These are phyloP conservation scores for Sporophila hypoxantha DNA, from an alignment of 2,113 vertebrate genomes.

Conservation along the genomic window DNA sequence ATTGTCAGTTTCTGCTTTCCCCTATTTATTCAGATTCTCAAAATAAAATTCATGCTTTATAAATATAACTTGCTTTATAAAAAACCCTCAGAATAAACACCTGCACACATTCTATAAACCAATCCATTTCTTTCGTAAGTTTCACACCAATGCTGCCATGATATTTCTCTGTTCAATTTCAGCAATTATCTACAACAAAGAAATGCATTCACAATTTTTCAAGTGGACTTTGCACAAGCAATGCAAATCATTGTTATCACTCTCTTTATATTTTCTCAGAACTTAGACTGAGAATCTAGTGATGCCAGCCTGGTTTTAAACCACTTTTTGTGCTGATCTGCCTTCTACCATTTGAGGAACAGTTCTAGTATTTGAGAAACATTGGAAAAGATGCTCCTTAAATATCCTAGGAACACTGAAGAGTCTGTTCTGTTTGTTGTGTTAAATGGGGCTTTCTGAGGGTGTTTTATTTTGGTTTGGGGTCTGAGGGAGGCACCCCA, in stretches of 20 bases:
- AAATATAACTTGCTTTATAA: not conserved
- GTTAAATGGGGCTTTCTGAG: fast-evolving
- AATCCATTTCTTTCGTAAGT: not conserved
- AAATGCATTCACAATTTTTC: not conserved
- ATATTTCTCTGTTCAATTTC: not conserved
- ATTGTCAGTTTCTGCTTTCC: not conserved
- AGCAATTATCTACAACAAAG: not conserved
- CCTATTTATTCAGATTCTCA: not conserved
- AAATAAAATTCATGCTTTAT: not conserved
- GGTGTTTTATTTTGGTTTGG: fast-evolving
- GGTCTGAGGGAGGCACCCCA: too few species aligned
- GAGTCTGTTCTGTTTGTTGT: fast-evolving
- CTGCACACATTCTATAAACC: fast-evolving
- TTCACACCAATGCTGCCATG: not conserved
- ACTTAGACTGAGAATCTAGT: not conserved
- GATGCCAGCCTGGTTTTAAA: not conserved
- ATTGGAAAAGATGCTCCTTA: fast-evolving
- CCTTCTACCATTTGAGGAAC: not conserved
- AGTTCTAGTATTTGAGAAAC: fast-evolving
- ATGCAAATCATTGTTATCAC: fast-evolving
- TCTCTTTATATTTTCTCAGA: fast-evolving
- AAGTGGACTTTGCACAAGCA: not conserved
- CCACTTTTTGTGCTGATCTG: fast-evolving
- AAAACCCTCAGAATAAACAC: not conserved
- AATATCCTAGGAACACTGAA: fast-evolving